A percentile compares a stretch with the other conserved stretches of the same genome.
Evolutionary conservation across 1,140 invertebrate genomes (phyloP).

Genomic region (Uloborus diversus): DNA sequence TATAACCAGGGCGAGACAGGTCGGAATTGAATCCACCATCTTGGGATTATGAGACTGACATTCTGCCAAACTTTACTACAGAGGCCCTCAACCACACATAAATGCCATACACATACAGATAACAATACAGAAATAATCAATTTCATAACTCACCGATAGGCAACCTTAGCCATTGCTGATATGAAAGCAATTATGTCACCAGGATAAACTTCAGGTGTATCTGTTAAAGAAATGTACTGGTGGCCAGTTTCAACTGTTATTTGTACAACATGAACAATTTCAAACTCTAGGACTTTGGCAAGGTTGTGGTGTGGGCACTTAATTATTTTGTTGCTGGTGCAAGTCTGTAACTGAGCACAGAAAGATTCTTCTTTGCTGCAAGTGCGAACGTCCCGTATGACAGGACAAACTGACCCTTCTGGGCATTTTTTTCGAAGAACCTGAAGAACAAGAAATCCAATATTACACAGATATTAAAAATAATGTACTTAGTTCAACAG

Average conservation of each 20-base stretch:
- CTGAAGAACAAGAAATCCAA: too few relatives aligned
- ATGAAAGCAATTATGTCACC: conserved; percentile 57
- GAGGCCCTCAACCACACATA: too few relatives aligned
- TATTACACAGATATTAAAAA: too few relatives aligned
- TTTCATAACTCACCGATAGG: conserved; percentile 39
- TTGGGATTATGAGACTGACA: too few relatives aligned
- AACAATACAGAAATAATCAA: too few relatives aligned
- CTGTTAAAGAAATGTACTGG: conserved; percentile 44
- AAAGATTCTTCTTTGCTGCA: conserved; percentile 38
- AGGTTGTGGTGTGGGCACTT: conserved; percentile 36
- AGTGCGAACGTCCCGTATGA: conserved; percentile 11
- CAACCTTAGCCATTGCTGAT: conserved; percentile 48
- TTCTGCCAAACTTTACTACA: too few relatives aligned
- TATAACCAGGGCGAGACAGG: too few relatives aligned
- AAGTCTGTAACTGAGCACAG: conserved; percentile 42
- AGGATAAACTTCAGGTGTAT: conserved; percentile 46
- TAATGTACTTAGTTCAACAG: too few relatives aligned
- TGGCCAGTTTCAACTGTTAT: conserved; percentile 54
- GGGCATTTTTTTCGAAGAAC: conserved; percentile 34
- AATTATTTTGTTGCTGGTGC: conserved; percentile 18
- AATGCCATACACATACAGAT: too few relatives aligned
- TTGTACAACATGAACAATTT: conserved; percentile 51
- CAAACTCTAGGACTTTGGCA: conserved; percentile 43
- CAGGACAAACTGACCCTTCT: conserved; percentile 25
- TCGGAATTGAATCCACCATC: too few relatives aligned